Base-by-base conservation (phyloP, 2,113 vertebrate species). In the Regulus satrapa region DNA sequence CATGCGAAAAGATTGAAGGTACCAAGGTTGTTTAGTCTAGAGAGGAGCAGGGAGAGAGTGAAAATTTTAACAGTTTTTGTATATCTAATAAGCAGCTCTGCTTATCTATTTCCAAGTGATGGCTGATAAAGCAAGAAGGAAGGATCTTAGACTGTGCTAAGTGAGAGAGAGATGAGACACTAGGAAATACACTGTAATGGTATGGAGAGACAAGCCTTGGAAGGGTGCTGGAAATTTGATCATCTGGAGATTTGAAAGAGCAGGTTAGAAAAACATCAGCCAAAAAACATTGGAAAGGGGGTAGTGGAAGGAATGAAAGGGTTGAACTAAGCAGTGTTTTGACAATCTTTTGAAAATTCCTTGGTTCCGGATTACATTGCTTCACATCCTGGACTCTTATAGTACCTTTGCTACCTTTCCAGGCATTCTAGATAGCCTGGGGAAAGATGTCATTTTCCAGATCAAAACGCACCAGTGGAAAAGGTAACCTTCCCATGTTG, bases 21-120 rank as follows among this genome's bases (percentile, higher is more conserved):
- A 83, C 24, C 18, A 31, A 80, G 32, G 46, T n/a, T 94, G 49
- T 95, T 97, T 93, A 96, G 92, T 88, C 88, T 97, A 66, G 38
- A 83, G 31, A 90, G 36, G 13, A 69, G 20, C 8, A 62, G 38
- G 69, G 2, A 1, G 15, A 69, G 17, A 13, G 41, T 18, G 45
- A 58, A 77, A 83, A 58, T 10, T 31, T 41, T 83, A 90, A 45
- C 29, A 68, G 36, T 66, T 73, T 85, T 86, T 1, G 5, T 52
- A 16, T 79, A 80, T 74, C 67, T 92, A 52, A 56, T 83, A 88
- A 85, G n/a, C 20, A 76, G 20, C 18, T 85, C 45, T 1, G 1
- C 36, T 80, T 92, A 90, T 66, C 75, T 90, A 3, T 93, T 94
- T 93, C 29, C 75, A 85, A 93, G 46, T 83, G 49, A 55, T 40